Evolutionary conservation across 2,888 invertebrate genomes (phyloP), one percentile per base, ranked within the genome.

Genomic region (Drosophila prostipennis): DNA sequence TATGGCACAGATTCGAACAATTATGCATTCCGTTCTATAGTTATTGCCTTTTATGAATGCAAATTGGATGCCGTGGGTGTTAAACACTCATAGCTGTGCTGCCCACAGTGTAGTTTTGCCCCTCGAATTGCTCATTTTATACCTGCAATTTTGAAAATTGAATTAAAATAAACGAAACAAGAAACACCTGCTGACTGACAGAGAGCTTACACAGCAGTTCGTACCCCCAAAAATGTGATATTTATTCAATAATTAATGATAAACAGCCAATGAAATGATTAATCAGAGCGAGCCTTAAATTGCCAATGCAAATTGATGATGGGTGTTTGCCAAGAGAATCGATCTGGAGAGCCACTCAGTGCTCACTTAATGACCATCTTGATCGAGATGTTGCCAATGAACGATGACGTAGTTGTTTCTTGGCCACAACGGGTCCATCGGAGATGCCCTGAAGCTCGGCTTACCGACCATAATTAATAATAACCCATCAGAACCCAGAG

Each of bases 381-480:
- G 36, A 63, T 43, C 37, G 53, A 57, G 39, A 61, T 54, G 53
- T 37, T 64, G 42, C 37, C 42, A 42, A 51, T 49, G 42, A 55
- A 65, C 68, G 51, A 74, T 71, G 70, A 71, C 70, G 70, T 74
- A 71, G 74, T 54, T n/a, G 23, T 14, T 42, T 36, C 73, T 49
- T 26, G 16, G 23, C 49, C 54, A 39, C 42, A 64, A 54, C 67
- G 36, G 40, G 36, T 58, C 72, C 46, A 40, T 34, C 54, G 16
- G 16, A 53, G 72, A 40, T 48, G 46, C 19, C 55, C 40, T 10
- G 3, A 46, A 63, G 64, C 68, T 48, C 46, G 14, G 61, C 64
- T 80, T 81, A 43, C 64, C 77, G 54, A 76, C 54, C 68, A 78
- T 87, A 80, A 82, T 82, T 74, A 76, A 53, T 80, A 77, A 83